phyloP scores from a whole-genome alignment of 2,113 vertebrate genomes.

The Regulus satrapa region DNA sequence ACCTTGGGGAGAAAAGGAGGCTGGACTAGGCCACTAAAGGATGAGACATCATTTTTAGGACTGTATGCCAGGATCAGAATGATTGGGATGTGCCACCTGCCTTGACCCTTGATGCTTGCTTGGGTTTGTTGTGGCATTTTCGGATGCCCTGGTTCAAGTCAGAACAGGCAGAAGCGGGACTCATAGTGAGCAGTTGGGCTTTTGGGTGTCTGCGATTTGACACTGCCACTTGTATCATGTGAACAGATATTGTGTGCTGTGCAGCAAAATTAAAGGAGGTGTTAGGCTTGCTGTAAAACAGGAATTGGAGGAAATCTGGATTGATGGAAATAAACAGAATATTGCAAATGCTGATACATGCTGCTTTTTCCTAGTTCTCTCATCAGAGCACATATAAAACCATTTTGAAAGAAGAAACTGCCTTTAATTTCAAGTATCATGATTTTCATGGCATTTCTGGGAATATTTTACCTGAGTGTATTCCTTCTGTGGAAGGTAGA shows the following conservation, averaged over 20 bases:
- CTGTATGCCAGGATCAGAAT: not conserved
- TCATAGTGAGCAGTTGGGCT: not conserved
- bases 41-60: not conserved
- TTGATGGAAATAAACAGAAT: not conserved
- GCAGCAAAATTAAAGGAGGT: not conserved
- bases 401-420: not conserved
- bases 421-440: not conserved
- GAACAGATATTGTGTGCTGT: not conserved
- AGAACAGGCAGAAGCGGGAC: not conserved
- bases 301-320: not conserved
- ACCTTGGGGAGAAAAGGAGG: not conserved
- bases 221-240: not conserved
- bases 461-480: not conserved
- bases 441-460: not conserved
- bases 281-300: not conserved
- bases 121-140: not conserved
- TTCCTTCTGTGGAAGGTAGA: not conserved
- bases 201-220: not conserved
- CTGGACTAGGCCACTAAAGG: not conserved
- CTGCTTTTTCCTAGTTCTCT: not conserved
- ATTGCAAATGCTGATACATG: not conserved
- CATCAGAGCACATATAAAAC: not conserved
- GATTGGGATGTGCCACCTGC: not conserved
- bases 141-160: not conserved
- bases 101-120: not conserved